These are phyloP conservation scores for Syngnathus typhle DNA, from an alignment of 2,113 vertebrate genomes.

Conservation along the genomic window DNA sequence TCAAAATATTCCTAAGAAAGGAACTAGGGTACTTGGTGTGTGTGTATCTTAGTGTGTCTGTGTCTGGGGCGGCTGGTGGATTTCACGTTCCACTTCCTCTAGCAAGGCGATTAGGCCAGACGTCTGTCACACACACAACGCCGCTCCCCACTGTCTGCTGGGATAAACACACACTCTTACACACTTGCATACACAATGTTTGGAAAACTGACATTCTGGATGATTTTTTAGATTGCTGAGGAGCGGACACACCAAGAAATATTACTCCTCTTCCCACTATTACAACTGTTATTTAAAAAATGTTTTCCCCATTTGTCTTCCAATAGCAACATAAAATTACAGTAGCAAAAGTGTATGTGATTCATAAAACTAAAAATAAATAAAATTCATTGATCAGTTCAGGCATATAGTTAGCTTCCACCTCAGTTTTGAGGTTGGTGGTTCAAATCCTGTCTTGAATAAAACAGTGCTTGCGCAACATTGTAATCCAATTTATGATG, in stretches of 20 bases:
- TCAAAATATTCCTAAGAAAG: constrained; percentile 13
- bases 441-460: too few species aligned
- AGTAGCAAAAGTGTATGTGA: too few species aligned
- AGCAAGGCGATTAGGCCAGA: constrained; percentile 67
- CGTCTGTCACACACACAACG: constrained; percentile 50
- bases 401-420: too few species aligned
- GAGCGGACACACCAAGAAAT: neutral
- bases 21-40: constrained; percentile 26
- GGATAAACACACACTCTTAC: constrained; percentile 10
- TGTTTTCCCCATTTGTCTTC: too few species aligned
- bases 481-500: too few species aligned
- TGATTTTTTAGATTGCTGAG: neutral
- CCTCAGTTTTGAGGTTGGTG: too few species aligned
- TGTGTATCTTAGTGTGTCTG: neutral
- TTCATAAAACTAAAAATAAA: too few species aligned
- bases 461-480: too few species aligned
- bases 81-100: constrained; percentile 71
- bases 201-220: neutral
- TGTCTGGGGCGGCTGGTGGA: constrained; percentile 52
- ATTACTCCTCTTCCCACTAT: neutral
- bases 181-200: constrained; percentile 13
- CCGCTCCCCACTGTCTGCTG: constrained; percentile 4
- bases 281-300: neutral
- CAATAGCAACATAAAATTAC: too few species aligned
- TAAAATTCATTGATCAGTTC: too few species aligned